Evolutionary conservation across 30 jellyfish, hydroid and myxozoan species (phyloP).

Genomic region (Cassiopea xamachana): DNA sequence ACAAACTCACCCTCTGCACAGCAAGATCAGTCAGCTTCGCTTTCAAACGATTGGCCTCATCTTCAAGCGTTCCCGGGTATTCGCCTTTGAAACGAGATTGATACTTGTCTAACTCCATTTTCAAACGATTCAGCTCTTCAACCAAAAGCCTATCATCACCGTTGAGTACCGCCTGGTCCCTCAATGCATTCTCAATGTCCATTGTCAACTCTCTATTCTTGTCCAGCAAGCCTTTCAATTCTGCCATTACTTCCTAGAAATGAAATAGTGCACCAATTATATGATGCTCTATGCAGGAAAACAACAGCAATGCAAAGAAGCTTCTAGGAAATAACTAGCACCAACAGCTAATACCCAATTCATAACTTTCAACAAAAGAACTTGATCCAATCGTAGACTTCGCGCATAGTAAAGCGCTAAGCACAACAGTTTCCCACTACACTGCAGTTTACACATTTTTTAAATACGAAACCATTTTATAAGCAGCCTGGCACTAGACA

Average conservation of each 20-base stretch:
- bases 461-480: no score
- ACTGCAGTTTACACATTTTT: no score
- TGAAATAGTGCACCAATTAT: background rate
- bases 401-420: no score
- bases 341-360: no score
- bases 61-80: constrained; percentile 19
- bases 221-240: constrained; percentile 13
- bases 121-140: constrained; percentile 28
- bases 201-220: constrained; percentile 17
- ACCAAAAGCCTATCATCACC: constrained; percentile 43
- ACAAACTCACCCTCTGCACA: constrained; percentile 30
- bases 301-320: no score
- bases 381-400: no score
- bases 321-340: no score
- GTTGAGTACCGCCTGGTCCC: constrained; percentile 14
- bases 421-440: no score
- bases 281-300: no score
- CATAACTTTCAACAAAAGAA: no score
- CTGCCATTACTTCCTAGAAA: constrained; percentile 21
- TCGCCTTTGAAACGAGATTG: constrained; percentile 24
- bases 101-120: constrained; percentile 17
- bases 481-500: no score
- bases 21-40: constrained; percentile 33
- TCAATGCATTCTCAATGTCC: background rate
- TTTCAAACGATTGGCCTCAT: constrained; percentile 37